These are phyloP conservation scores for Drosophila hydei DNA, from an alignment of 1,140 invertebrate genomes.

Conservation along the genomic window DNA sequence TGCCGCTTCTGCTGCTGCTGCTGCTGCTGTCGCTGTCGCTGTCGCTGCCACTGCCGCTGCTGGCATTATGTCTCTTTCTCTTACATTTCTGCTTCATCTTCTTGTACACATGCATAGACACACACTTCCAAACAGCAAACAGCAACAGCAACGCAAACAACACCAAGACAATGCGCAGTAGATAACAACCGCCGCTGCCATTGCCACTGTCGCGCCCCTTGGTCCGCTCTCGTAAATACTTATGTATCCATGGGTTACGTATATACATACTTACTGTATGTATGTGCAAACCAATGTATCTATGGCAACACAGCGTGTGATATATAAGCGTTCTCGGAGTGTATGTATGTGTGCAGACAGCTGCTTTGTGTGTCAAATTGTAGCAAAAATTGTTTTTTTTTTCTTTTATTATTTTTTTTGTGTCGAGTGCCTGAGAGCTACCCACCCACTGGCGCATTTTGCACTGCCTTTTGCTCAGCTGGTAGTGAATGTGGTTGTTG, in stretches of 20 bases:
- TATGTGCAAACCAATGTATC: slow-evolving; percentile 42
- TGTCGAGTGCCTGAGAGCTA: slow-evolving; percentile 30
- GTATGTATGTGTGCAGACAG: slow-evolving; percentile 38
- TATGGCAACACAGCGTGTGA: slow-evolving; percentile 73
- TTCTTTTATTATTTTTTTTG: slow-evolving; percentile 28
- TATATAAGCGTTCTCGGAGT: slow-evolving; percentile 42
- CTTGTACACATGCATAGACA: slow-evolving; percentile 36
- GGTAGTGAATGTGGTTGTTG: slow-evolving; percentile 18
- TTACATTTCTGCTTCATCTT: slow-evolving; percentile 64
- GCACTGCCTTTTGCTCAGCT: slow-evolving; percentile 37
- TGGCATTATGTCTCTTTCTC: slow-evolving; percentile 57
- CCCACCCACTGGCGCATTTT: slow-evolving; percentile 52
- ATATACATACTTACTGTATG: slow-evolving; percentile 10
- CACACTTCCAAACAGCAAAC: slow-evolving; percentile 35
- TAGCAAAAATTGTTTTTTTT: slow-evolving; percentile 43
- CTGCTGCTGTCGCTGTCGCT: neutral
- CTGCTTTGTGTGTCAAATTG: slow-evolving; percentile 59
- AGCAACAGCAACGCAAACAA: slow-evolving; percentile 75
- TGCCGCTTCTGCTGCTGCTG: slow-evolving; percentile 53
- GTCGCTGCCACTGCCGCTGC: slow-evolving; percentile 11
- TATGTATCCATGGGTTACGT: slow-evolving; percentile 21
- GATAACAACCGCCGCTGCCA: slow-evolving; percentile 59
- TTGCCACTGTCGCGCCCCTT: slow-evolving; percentile 6
- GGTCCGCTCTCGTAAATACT: slow-evolving; percentile 26
- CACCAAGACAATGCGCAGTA: slow-evolving; percentile 80